Base-by-base conservation (phyloP, 2,888 invertebrate species). In the Ectropis crepuscularia region DNA sequence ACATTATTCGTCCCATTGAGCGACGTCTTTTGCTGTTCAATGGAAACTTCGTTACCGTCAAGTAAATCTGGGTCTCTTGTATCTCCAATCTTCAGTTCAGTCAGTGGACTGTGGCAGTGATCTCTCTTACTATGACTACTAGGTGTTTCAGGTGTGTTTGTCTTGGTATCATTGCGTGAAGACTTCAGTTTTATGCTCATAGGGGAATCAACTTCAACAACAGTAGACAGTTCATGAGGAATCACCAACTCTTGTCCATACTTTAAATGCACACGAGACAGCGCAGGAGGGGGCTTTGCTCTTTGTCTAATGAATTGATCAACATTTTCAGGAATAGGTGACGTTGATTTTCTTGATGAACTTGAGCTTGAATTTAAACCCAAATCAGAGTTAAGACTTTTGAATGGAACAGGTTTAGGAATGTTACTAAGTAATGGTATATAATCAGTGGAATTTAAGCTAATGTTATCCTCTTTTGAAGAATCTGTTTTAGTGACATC, bases 131-230 rank as follows among this genome's bases (percentile, higher is more conserved):
- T 51, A 9, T 37, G 70, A 67, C 37, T 55, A 46, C 48, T 67
- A 54, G 69, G 72, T 72, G 69, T 72, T 45, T 80, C 79, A 36
- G 68, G 64, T 16, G 58, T 50, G 49, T 82, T 79, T 61, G 63
- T 39, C 51, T 79, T 82, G 6, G 68, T 73, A 51, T 82, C 78
- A 43, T 77, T 75, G 11, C 77, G 80, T 8, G 85, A 80, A 16
- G 85, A 80, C 50, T 86, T 88, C 16, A 89, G 68, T 81, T 87
- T 89, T 0, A 91, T 86, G 60, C 95, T 95, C 72, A 93, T 93
- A 0, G 95, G 95, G 0, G 95, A 95, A 70, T 95, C 95, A 5
- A 95, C 94, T 84, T 96, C 95, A 0, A 94, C 84, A 48, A 95
- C 95, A 2, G 95, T 95, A 6, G 95, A 95, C 48, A 95, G 82